phyloP scores from a whole-genome alignment of 2,797 vertebrate species.

The Pseudopleuronectes americanus region DNA sequence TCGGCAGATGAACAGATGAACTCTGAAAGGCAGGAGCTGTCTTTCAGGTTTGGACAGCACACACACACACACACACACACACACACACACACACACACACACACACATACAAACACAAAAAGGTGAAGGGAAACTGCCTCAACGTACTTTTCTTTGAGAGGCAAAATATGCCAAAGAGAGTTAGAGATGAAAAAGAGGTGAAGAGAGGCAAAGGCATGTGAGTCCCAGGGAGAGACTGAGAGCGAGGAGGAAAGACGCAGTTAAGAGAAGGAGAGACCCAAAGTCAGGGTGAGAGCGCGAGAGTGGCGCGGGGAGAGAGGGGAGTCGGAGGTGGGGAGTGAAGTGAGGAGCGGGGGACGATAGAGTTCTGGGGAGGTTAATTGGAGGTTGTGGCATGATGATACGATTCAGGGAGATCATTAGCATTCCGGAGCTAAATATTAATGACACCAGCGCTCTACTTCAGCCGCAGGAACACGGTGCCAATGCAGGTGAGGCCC shows the following conservation, averaged over 20 bases:
- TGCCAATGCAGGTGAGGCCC: constrained; percentile 65
- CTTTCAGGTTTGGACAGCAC: constrained; percentile 68
- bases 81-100: constrained; percentile 14
- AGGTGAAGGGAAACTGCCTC: constrained; percentile 49
- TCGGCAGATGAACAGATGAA: constrained; percentile 61
- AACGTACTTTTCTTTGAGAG: constrained; percentile 66
- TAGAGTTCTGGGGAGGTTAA: constrained; percentile 75
- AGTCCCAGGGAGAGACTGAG: constrained; percentile 69
- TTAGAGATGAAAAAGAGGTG: constrained; percentile 76
- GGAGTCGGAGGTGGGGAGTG: neutral
- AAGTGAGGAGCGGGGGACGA: constrained; percentile 5
- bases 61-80: constrained; percentile 8
- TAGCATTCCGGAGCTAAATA: constrained; percentile 81
- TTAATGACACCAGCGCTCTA: constrained; percentile 74
- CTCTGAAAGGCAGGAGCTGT: constrained; percentile 63
- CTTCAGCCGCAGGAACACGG: constrained; percentile 61
- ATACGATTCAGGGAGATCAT: constrained; percentile 80
- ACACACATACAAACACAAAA: constrained; percentile 11
- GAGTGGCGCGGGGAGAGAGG: neutral
- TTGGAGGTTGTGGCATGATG: constrained; percentile 80
- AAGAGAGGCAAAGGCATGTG: constrained; percentile 65
- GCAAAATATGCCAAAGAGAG: constrained; percentile 72
- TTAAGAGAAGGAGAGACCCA: constrained; percentile 35
- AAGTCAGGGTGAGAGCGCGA: constrained; percentile 17
- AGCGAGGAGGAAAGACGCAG: constrained; percentile 47